Evolutionary conservation across 2,888 invertebrate genomes (phyloP), one percentile per base, ranked within the genome.

Genomic region (Mesorhabditis belari): DNA sequence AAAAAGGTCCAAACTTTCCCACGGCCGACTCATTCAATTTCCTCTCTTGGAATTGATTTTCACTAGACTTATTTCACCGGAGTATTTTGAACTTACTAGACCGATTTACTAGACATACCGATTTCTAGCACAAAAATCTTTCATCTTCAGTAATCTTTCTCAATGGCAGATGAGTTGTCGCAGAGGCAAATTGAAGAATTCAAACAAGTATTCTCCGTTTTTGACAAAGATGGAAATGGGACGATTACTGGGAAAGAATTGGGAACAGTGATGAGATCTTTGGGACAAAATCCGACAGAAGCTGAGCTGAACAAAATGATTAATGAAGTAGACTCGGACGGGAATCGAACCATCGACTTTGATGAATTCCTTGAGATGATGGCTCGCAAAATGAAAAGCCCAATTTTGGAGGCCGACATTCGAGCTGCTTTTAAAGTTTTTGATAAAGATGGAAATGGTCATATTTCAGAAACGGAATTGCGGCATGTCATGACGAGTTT

Each of bases 321-420:
- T 87, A 95, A 95, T 86, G 96, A 98, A 87, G 95, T 96, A 81
- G 96, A 96, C 85, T 91, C 91, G 78, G 92, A 93, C 74, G 85
- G 94, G 82, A 96, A 96, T 85, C 96, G 96, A 82, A 96, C 95
- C 84, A 96, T 98, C 85, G 96, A 98, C 87, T 98, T 98, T 86
- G 95, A 95, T 80, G 96, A 98, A 86, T 98, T 98, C 87, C 88
- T 98, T 82, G 95, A 95, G 83, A 96, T 98, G 95, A 98, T 98
- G 96, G 96, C 96, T 82, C 89, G 95, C 83, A 98, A 96, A 88
- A 95, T 96, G 93, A 95, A 96, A 85, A 95, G 96, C 86, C 95
- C 95, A 75, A 96, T 96, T 86, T 82, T 92, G 84, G 94, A 95
- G 85, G 94, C 95, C 85, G 94, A 95, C 85, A 94, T 96, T 85